A percentile compares a stretch with the other conserved stretches of the same genome.
Evolutionary conservation across 2,888 invertebrate genomes (phyloP).

Genomic region (Margaritifera margaritifera): DNA sequence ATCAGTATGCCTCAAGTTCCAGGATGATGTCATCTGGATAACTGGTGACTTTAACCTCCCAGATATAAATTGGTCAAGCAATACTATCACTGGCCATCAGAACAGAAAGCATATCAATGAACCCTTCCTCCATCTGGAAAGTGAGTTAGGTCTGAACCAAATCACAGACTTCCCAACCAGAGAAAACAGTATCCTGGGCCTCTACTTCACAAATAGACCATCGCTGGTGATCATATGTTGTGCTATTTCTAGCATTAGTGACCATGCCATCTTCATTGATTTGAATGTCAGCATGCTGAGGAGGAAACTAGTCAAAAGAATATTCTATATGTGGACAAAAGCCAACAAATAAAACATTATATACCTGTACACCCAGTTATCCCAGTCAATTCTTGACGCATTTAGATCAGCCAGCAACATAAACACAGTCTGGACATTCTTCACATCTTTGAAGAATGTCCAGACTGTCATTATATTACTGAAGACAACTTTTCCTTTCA

Average conservation of each 20-base stretch:
- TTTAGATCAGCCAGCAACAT: too few relatives aligned
- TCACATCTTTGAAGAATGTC: too few relatives aligned
- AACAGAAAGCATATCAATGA: slow-evolving; percentile 15
- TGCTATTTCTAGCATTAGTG: slow-evolving; percentile 15
- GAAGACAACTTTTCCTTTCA: too few relatives aligned
- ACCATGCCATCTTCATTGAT: slow-evolving; percentile 14
- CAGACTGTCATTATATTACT: too few relatives aligned
- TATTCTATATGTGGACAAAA: too few relatives aligned
- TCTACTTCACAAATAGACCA: slow-evolving; percentile 21
- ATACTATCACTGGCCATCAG: slow-evolving; percentile 16
- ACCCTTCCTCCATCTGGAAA: slow-evolving; percentile 9
- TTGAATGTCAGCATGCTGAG: neutral
- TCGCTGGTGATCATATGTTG: slow-evolving; percentile 10
- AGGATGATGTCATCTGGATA: slow-evolving; percentile 11
- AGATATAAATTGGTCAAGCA: slow-evolving; percentile 17
- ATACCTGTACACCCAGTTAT: too few relatives aligned
- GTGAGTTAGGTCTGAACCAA: slow-evolving; percentile 8
- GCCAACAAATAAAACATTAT: too few relatives aligned
- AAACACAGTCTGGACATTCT: too few relatives aligned
- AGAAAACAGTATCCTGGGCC: slow-evolving; percentile 8
- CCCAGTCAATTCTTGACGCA: too few relatives aligned
- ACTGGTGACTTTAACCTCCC: slow-evolving; percentile 12
- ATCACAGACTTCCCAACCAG: slow-evolving; percentile 13
- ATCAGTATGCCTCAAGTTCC: neutral
- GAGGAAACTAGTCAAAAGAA: too few relatives aligned